Evolutionary conservation across 1,140 invertebrate species (phyloP).

Genomic region (Brachionus rubens): DNA sequence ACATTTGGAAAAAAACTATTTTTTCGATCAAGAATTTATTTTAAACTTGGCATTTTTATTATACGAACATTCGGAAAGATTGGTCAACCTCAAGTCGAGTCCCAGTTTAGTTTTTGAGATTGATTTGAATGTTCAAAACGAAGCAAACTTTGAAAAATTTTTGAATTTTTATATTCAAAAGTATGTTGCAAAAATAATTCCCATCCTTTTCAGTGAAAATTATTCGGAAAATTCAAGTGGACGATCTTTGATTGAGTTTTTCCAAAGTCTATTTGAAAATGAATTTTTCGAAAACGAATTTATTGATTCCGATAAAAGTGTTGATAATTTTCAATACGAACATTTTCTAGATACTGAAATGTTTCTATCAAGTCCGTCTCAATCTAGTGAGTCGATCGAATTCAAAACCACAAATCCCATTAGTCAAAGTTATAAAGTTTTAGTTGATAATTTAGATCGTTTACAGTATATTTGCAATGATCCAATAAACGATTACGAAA

Average conservation of each 20-base stretch:
- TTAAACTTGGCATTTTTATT: constrained; percentile 16
- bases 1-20: background rate
- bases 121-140: background rate
- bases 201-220: background rate
- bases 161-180: constrained; percentile 1
- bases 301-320: background rate
- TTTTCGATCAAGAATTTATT: constrained; percentile 15
- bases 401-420: constrained; percentile 18
- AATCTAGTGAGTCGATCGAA: background rate
- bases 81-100: background rate
- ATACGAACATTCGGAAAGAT: background rate
- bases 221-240: background rate
- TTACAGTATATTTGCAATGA: constrained; percentile 10
- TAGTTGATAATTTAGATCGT: constrained; percentile 11
- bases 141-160: constrained; percentile 4
- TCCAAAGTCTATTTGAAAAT: background rate
- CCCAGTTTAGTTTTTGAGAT: background rate
- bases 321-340: constrained; percentile 12
- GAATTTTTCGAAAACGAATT: background rate
- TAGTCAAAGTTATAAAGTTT: background rate
- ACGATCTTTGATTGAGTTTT: background rate
- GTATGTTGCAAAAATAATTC: constrained; percentile 4
- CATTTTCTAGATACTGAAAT: constrained; percentile 1
- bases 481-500: constrained; percentile 25
- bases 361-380: background rate